phyloP scores from a whole-genome alignment of 1,140 invertebrate genomes.

The Hetaerina americana region DNA sequence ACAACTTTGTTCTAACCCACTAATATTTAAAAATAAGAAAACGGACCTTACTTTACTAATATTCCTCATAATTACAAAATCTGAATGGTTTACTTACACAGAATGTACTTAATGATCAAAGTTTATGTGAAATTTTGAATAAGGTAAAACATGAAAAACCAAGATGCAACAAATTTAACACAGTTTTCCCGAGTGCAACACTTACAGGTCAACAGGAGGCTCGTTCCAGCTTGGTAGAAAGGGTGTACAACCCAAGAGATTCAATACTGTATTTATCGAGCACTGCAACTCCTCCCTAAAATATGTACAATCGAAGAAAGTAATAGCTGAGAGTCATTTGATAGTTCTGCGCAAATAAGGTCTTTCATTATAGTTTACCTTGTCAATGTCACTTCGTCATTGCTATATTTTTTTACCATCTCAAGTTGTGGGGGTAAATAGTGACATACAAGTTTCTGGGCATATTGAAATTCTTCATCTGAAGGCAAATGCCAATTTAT shows the following conservation, averaged over 20 bases:
- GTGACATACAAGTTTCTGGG: conserved; percentile 45
- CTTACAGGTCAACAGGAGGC: conserved; percentile 37
- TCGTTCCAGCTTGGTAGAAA: conserved; percentile 47
- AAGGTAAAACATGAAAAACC: too few species aligned
- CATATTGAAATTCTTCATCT: conserved; percentile 48
- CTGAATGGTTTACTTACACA: too few species aligned
- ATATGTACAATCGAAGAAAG: background rate
- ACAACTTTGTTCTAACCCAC: too few species aligned
- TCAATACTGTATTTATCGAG: conserved; percentile 32
- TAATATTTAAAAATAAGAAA: too few species aligned
- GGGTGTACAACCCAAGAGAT: conserved; percentile 38
- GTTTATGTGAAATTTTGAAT: too few species aligned
- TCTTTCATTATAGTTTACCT: conserved; percentile 9
- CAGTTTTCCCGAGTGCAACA: too few species aligned
- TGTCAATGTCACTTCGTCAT: conserved; percentile 21
- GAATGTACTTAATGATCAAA: too few species aligned
- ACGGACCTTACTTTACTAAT: too few species aligned
- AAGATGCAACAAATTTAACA: too few species aligned
- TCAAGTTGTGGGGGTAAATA: conserved; percentile 45
- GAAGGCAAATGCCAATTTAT: conserved; percentile 67
- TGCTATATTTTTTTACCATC: conserved; percentile 35
- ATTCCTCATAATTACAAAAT: too few species aligned
- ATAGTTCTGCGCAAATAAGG: too few species aligned
- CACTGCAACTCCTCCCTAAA: conserved; percentile 34
- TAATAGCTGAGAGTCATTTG: too few species aligned